Evolutionary conservation across 2,113 vertebrate species (phyloP).

Genomic region (Podiceps cristatus): DNA sequence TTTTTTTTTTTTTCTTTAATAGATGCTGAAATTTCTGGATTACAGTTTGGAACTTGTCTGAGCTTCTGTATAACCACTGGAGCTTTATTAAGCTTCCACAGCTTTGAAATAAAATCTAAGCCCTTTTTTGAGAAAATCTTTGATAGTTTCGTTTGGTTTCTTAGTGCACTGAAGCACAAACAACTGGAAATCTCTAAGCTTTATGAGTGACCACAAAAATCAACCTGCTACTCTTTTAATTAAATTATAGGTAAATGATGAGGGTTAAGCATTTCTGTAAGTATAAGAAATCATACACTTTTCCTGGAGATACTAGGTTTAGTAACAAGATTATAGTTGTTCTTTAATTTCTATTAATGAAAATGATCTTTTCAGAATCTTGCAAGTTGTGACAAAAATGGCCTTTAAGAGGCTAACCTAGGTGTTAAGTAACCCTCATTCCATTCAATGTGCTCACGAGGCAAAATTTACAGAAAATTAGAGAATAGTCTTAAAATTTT

Average conservation of each 20-base stretch:
- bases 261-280: background rate
- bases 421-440: background rate
- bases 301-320: background rate
- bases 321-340: background rate
- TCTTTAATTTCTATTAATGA: background rate
- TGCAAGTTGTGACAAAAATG: background rate
- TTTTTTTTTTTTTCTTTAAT: background rate
- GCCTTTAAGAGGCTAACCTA: background rate
- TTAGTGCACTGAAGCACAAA: background rate
- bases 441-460: background rate
- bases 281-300: background rate
- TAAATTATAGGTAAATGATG: background rate
- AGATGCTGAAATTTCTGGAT: background rate
- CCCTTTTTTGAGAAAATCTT: background rate
- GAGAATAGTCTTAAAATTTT: background rate
- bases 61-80: background rate
- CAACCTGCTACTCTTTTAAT: background rate
- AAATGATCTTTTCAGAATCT: background rate
- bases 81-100: background rate
- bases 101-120: background rate
- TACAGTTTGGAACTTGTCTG: background rate
- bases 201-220: background rate
- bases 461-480: background rate
- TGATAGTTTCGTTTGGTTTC: background rate
- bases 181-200: background rate